Evolutionary conservation across 2,888 invertebrate species (phyloP).

Genomic region (Timandra comae): DNA sequence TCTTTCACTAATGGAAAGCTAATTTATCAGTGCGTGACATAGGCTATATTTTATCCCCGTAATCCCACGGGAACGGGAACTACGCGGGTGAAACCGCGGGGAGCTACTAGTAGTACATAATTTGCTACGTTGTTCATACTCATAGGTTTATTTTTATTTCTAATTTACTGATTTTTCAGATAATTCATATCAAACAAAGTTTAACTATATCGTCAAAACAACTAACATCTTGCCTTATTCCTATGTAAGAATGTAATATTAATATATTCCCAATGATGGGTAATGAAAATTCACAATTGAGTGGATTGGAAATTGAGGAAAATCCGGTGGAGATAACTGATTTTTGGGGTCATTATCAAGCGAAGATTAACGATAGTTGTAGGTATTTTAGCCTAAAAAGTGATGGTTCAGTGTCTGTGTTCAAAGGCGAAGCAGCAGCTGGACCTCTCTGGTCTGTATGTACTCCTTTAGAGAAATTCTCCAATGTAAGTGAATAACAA

Average conservation of each 20-base stretch:
- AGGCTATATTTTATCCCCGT: too few relatives aligned
- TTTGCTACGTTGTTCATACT: too few relatives aligned
- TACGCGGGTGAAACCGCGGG: too few relatives aligned
- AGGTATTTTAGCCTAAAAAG: conserved; percentile 70
- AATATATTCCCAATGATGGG: conserved; percentile 78
- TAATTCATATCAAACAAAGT: too few relatives aligned
- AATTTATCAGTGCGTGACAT: too few relatives aligned
- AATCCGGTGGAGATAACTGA: conserved; percentile 86
- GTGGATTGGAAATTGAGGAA: conserved; percentile 84
- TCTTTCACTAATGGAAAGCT: too few relatives aligned
- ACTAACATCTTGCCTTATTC: too few relatives aligned
- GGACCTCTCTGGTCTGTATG: conserved; percentile 80
- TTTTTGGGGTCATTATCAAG: conserved; percentile 85
- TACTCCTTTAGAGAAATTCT: conserved; percentile 84
- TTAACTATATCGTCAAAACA: too few relatives aligned
- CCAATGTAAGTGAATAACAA: conserved; percentile 80
- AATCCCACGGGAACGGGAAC: too few relatives aligned
- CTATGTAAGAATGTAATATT: conserved; percentile 7
- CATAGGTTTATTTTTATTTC: too few relatives aligned
- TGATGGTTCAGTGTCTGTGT: conserved; percentile 82
- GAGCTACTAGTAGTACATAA: too few relatives aligned
- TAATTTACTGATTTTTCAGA: too few relatives aligned
- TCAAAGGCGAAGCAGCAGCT: conserved; percentile 83
- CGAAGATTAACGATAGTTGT: conserved; percentile 76
- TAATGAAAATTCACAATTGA: conserved; percentile 83